These are phyloP conservation scores for Battus philenor DNA, from an alignment of 1,140 invertebrate genomes.

Conservation along the genomic window DNA sequence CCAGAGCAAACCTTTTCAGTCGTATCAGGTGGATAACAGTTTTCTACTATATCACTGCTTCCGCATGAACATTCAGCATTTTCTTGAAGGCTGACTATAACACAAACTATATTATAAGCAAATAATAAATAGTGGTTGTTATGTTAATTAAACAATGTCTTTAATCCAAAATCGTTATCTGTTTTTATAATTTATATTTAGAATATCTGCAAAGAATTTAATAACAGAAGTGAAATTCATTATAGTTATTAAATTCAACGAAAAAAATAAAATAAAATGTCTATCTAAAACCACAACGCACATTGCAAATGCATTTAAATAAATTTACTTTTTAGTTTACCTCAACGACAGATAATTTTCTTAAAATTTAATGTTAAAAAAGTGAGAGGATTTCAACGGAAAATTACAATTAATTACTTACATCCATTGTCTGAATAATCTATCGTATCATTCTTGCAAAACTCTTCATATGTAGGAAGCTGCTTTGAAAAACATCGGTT, in stretches of 20 bases:
- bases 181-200: background rate
- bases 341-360: too few species aligned
- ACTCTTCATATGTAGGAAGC: conserved; percentile 26
- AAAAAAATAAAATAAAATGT: conserved; percentile 1
- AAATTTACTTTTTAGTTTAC: too few species aligned
- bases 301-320: too few species aligned
- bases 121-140: too few species aligned
- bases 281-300: background rate
- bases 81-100: conserved; percentile 53
- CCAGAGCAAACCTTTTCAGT: conserved; percentile 42
- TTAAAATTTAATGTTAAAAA: too few species aligned
- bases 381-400: too few species aligned
- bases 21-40: conserved; percentile 35
- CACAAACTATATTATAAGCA: conserved; percentile 2
- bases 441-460: conserved; percentile 38
- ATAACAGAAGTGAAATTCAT: background rate
- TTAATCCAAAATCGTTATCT: background rate
- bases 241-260: background rate
- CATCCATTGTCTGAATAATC: conserved; percentile 42
- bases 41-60: conserved; percentile 26
- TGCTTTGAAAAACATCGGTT: conserved; percentile 50
- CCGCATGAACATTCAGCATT: conserved; percentile 54
- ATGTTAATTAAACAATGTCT: background rate
- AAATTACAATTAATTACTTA: conserved; percentile 33
- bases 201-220: background rate